Conservation (phyloP, 2,113 vertebrate species). For the Sclerurus mexicanus region DNA sequence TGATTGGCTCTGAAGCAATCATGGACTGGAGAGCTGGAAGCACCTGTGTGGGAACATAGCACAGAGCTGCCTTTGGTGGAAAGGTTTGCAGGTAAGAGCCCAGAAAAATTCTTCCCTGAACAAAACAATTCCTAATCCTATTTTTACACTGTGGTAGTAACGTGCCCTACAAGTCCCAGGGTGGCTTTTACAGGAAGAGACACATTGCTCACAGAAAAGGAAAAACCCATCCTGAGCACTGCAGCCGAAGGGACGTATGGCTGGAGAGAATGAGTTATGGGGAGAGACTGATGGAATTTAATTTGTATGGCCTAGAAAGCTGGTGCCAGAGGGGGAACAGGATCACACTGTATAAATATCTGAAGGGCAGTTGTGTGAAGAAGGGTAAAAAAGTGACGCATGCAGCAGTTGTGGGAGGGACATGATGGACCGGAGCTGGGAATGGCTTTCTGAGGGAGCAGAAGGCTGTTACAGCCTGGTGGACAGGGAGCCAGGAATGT, state of each 20-base stretch:
- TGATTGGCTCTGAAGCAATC: rapidly evolving
- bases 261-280: background rate
- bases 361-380: slow-evolving; percentile 49
- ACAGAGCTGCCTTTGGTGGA: background rate
- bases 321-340: slow-evolving; percentile 15
- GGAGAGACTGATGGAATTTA: slow-evolving; percentile 28
- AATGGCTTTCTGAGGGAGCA: background rate
- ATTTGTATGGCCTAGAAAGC: slow-evolving; percentile 40
- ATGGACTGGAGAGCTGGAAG: rapidly evolving
- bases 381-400: slow-evolving; percentile 30
- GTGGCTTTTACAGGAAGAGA: background rate
- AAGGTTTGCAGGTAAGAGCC: background rate
- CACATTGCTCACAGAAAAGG: background rate
- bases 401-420: slow-evolving; percentile 13
- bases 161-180: background rate
- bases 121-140: background rate
- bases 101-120: background rate
- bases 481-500: background rate
- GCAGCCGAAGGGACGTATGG: background rate
- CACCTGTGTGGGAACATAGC: rapidly evolving
- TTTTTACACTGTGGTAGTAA: background rate
- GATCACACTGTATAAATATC: slow-evolving; percentile 52
- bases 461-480: background rate
- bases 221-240: background rate
- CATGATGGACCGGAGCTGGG: background rate